Evolutionary conservation across 1,140 invertebrate genomes (phyloP).

Genomic region (Drosophila sp.): DNA sequence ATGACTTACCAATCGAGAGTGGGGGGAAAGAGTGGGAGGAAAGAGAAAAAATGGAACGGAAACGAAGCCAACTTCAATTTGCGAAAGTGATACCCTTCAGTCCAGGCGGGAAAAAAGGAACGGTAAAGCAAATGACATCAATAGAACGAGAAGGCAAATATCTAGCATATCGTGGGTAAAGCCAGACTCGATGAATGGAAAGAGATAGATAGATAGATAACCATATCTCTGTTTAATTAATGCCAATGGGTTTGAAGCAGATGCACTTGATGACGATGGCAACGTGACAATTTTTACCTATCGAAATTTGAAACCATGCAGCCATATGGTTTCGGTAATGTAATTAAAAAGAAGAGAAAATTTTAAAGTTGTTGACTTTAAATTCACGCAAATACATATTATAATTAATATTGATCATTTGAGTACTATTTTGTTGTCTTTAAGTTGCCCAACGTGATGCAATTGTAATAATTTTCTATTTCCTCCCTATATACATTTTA

Average conservation of each 20-base stretch:
- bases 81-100: conserved; percentile 53
- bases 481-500: neutral
- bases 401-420: too few species aligned
- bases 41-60: conserved; percentile 15
- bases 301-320: neutral
- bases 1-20: conserved; percentile 46
- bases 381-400: too few species aligned
- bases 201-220: neutral
- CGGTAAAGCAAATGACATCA: conserved; percentile 6
- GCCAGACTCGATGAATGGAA: conserved; percentile 14
- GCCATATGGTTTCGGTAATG: too few species aligned
- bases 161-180: conserved; percentile 4
- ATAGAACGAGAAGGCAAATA: conserved; percentile 14
- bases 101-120: conserved; percentile 16
- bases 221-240: conserved; percentile 50
- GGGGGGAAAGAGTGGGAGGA: conserved; percentile 12
- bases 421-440: neutral
- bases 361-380: too few species aligned
- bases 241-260: conserved; percentile 26
- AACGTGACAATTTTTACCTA: neutral
- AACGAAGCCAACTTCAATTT: conserved; percentile 51
- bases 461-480: neutral
- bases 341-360: too few species aligned
- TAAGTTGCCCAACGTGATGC: neutral
- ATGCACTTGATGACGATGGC: conserved; percentile 11